Percentiles rank a stretch among this genome's conserved stretches.
Conservation (phyloP, 2,888 invertebrate genomes). For the Parnassius apollo region DNA sequence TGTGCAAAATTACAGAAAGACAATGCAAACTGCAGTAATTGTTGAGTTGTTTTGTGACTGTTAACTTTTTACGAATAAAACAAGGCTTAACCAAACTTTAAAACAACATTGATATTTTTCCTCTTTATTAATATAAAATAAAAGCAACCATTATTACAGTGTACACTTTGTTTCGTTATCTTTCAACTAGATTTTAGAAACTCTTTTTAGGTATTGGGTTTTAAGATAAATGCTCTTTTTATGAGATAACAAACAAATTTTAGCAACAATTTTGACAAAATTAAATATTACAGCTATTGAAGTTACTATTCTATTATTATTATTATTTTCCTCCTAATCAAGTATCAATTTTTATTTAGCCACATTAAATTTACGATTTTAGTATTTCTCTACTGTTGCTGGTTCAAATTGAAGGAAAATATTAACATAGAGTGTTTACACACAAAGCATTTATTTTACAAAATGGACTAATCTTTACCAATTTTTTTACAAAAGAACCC, state of each 20-base stretch:
- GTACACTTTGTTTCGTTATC: slow-evolving; percentile 59
- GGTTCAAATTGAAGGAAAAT: background rate
- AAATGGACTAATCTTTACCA: background rate
- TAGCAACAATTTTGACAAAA: slow-evolving; percentile 15
- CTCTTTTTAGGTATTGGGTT: slow-evolving; percentile 30
- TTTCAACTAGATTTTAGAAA: slow-evolving; percentile 51
- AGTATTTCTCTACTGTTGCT: no score
- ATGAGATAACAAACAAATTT: slow-evolving; percentile 6
- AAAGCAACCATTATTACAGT: slow-evolving; percentile 79
- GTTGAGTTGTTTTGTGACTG: no score
- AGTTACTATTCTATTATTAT: background rate
- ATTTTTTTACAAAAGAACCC: background rate
- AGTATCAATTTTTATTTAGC: background rate
- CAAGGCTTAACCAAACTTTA: slow-evolving; percentile 14
- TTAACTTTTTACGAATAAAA: no score
- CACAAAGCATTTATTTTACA: background rate
- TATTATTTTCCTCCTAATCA: background rate
- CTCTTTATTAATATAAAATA: slow-evolving; percentile 76
- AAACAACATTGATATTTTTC: slow-evolving; percentile 43
- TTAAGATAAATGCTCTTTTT: slow-evolving; percentile 25
- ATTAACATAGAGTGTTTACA: background rate
- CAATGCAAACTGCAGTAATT: no score
- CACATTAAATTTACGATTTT: background rate
- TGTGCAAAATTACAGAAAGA: no score
- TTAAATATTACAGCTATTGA: slow-evolving; percentile 6